Conservation (phyloP, 35 echinoderm and acorn worm species). For the Diadema setosum region DNA sequence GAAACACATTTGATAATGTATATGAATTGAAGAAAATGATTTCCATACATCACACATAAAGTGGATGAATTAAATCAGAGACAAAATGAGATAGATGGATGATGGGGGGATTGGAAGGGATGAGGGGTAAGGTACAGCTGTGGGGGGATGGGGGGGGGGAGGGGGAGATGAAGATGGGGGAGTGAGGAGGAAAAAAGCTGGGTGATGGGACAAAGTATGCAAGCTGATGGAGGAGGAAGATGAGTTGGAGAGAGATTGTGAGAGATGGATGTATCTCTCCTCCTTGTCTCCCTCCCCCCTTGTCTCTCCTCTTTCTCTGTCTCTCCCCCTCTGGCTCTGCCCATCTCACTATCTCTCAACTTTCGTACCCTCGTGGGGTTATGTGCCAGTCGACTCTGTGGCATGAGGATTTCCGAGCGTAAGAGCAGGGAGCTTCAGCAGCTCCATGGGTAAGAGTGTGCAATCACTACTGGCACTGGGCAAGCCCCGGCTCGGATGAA, state of each 20-base stretch:
- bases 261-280: neutral
- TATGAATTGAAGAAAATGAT: too few species aligned
- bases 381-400: neutral
- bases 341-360: too few species aligned
- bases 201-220: neutral
- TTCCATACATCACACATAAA: too few species aligned
- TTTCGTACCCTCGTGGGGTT: too few species aligned
- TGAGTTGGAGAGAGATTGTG: neutral
- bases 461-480: too few species aligned
- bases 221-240: neutral
- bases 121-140: neutral
- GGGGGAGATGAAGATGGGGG: neutral
- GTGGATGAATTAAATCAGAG: neutral
- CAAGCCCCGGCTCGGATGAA: too few species aligned
- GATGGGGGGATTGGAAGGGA: neutral
- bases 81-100: neutral
- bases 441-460: too few species aligned
- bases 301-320: too few species aligned
- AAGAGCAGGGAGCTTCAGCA: neutral
- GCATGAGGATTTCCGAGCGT: neutral
- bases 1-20: too few species aligned
- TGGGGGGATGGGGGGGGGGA: neutral
- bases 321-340: too few species aligned
- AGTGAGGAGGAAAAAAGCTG: neutral
- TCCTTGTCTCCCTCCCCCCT: too few species aligned